A percentile compares a stretch with the other conserved stretches of the same genome.
Evolutionary conservation across 1,140 invertebrate species (phyloP).

Genomic region (Pinna nobilis): DNA sequence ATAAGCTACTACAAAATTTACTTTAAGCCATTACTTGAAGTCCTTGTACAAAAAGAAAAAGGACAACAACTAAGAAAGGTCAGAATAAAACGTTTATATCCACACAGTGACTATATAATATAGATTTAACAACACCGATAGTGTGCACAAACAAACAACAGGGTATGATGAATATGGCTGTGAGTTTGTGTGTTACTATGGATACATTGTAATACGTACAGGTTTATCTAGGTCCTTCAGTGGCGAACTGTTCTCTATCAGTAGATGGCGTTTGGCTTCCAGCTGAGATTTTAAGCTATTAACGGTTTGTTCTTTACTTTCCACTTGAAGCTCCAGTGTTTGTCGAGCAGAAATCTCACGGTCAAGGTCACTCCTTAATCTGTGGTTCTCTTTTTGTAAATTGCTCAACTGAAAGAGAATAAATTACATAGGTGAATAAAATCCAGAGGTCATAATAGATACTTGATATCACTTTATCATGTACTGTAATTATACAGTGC

Average conservation of each 20-base stretch:
- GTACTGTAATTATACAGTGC: too few species aligned
- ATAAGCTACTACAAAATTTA: too few species aligned
- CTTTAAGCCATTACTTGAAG: too few species aligned
- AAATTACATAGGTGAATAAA: too few species aligned
- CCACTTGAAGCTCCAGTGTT: constrained; percentile 70
- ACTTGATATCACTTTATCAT: too few species aligned
- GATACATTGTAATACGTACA: constrained; percentile 39
- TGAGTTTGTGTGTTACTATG: neutral
- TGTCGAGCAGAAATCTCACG: constrained; percentile 67
- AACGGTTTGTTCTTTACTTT: constrained; percentile 70
- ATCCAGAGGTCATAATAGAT: too few species aligned
- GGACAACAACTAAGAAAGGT: too few species aligned
- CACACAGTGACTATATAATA: neutral
- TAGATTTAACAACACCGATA: too few species aligned
- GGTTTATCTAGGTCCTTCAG: constrained; percentile 53
- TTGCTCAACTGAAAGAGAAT: constrained; percentile 62
- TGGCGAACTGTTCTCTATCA: constrained; percentile 49
- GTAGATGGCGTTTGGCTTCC: constrained; percentile 53
- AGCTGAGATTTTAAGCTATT: constrained; percentile 64
- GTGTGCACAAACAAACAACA: too few species aligned
- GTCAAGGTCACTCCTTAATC: constrained; percentile 67
- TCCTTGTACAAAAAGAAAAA: too few species aligned
- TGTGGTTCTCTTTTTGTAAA: constrained; percentile 71
- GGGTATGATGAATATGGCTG: too few species aligned
- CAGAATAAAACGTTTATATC: neutral